A percentile compares a stretch with the other conserved stretches of the same genome.
These are phyloP conservation scores for Apogon hyalosoma DNA, from an alignment of 2,797 vertebrate species.

Conservation along the genomic window DNA sequence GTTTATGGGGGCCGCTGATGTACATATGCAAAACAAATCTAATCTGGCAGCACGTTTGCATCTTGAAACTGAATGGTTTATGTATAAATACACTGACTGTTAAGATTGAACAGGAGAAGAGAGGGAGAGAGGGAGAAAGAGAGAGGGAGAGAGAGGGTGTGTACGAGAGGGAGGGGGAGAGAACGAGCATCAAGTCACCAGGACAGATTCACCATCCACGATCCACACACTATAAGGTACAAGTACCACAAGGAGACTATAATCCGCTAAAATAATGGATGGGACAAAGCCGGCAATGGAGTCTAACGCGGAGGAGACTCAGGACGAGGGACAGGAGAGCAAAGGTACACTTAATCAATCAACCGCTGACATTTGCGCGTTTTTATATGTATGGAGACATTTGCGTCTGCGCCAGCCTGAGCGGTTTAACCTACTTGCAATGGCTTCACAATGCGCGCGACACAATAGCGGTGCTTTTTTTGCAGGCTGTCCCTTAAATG, in stretches of 20 bases:
- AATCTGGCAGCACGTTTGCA: constrained; percentile 85
- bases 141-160: constrained; percentile 29
- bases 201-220: constrained; percentile 52
- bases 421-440: constrained; percentile 77
- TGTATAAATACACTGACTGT: constrained; percentile 48
- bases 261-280: constrained; percentile 88
- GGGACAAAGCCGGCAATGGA: constrained; percentile 98
- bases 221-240: constrained; percentile 64
- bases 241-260: constrained; percentile 83
- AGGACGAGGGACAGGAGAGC: constrained; percentile 96
- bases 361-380: constrained; percentile 39
- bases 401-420: constrained; percentile 75
- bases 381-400: constrained; percentile 61
- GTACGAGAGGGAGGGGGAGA: constrained; percentile 44
- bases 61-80: constrained; percentile 80
- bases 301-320: constrained; percentile 93
- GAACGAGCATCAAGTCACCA: constrained; percentile 81
- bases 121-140: constrained; percentile 13
- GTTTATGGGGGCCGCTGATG: constrained; percentile 82
- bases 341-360: constrained; percentile 88
- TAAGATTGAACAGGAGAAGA: constrained; percentile 11
- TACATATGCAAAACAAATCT: constrained; percentile 82
- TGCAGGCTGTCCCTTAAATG: constrained; percentile 23
- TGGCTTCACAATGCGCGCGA: constrained; percentile 59
- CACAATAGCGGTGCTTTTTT: constrained; percentile 66